These are phyloP conservation scores for Synodontis membranacea DNA, from an alignment of 2,113 vertebrate genomes.

Conservation along the genomic window DNA sequence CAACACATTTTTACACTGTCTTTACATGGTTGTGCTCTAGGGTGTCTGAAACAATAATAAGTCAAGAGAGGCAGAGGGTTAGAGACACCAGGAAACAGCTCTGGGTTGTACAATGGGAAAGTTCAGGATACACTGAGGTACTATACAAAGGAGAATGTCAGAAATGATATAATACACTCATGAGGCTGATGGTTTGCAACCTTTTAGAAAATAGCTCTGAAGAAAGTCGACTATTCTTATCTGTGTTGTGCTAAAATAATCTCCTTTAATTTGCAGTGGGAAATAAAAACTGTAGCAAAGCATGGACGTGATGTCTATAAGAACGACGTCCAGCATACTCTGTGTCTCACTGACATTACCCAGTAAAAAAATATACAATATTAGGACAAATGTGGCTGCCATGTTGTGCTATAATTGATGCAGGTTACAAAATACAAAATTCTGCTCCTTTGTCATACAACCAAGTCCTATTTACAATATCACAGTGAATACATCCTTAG, in stretches of 20 bases:
- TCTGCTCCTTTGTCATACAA: not conserved
- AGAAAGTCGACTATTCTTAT: constrained; percentile 9
- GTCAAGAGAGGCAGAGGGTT: not conserved
- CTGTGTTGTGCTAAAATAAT: not conserved
- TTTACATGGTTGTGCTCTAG: not conserved
- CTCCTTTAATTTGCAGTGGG: not conserved
- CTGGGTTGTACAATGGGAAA: not conserved
- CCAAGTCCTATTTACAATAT: not conserved
- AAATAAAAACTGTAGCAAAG: constrained; percentile 2
- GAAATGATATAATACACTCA: not conserved
- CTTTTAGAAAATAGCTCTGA: not conserved
- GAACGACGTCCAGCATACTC: not conserved
- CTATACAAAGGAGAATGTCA: not conserved
- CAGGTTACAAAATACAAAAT: not conserved
- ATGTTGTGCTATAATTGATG: not conserved
- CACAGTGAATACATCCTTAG: not conserved
- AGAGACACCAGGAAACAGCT: not conserved
- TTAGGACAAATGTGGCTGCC: not conserved
- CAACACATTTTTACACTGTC: not conserved
- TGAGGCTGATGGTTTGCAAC: not conserved
- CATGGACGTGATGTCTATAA: not conserved
- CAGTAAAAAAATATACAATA: not conserved
- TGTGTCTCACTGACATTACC: not conserved
- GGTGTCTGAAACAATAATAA: constrained; percentile 48
- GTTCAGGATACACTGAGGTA: constrained; percentile 11